These are phyloP conservation scores for Leptoteleia sp. DNA, from an alignment of 1,140 invertebrate genomes.

Conservation along the genomic window DNA sequence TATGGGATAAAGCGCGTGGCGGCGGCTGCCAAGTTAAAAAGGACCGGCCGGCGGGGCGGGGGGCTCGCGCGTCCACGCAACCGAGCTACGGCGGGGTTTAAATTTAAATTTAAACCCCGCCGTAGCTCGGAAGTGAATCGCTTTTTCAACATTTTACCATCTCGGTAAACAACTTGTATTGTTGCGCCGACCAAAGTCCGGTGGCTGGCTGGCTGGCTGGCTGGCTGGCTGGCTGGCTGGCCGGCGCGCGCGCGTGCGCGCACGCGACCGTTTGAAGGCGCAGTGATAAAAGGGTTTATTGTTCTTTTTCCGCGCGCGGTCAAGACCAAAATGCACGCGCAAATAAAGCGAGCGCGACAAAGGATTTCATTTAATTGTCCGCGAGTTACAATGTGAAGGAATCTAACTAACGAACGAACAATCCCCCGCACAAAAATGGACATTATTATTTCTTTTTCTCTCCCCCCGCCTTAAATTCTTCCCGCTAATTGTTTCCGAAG, in stretches of 20 bases:
- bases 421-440: constrained; percentile 10
- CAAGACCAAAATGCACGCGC: constrained; percentile 19
- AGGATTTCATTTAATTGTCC: constrained; percentile 23
- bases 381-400: constrained; percentile 3
- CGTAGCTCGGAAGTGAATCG: constrained; percentile 28
- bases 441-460: constrained; percentile 19
- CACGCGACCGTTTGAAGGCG: constrained; percentile 33
- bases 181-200: constrained; percentile 13
- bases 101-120: constrained; percentile 22
- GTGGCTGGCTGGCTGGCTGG: too few species aligned
- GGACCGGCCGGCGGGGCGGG: too few species aligned
- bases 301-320: constrained; percentile 18
- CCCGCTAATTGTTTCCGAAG: neutral
- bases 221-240: too few species aligned
- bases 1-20: too few species aligned
- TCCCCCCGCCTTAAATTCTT: constrained; percentile 2
- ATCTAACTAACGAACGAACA: constrained; percentile 19
- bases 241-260: constrained; percentile 5
- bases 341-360: constrained; percentile 22
- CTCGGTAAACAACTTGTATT: constrained; percentile 15
- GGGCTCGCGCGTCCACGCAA: too few species aligned
- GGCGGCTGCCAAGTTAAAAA: too few species aligned
- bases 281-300: constrained; percentile 33
- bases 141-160: constrained; percentile 26
- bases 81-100: too few species aligned